Percentiles rank a stretch among this genome's conserved stretches.
Evolutionary conservation across 2,113 vertebrate genomes (phyloP).

Genomic region (Dascyllus trimaculatus): DNA sequence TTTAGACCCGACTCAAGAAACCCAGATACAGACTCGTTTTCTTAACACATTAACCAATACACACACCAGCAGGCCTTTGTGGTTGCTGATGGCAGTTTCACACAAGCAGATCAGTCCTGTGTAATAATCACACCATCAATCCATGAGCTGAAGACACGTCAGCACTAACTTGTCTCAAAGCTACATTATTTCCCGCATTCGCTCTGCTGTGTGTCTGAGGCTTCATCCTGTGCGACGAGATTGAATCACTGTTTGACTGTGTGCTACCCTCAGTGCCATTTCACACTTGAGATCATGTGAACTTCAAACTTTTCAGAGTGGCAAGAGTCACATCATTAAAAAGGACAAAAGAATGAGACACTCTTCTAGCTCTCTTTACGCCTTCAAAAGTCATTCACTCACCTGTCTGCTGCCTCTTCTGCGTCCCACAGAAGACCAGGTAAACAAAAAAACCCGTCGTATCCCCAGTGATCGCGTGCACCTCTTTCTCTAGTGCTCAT

Average conservation of each 20-base stretch:
- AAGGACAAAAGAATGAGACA: background rate
- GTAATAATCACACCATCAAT: background rate
- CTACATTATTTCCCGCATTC: background rate
- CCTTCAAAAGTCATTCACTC: conserved; percentile 15
- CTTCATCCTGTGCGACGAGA: background rate
- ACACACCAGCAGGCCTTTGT: background rate
- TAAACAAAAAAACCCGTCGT: conserved; percentile 3
- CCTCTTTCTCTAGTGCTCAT: conserved; percentile 31
- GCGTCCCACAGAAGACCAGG: conserved; percentile 68
- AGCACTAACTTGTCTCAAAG: background rate
- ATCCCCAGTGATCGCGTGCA: conserved; percentile 17
- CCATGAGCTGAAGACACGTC: conserved; percentile 10
- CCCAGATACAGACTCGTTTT: background rate
- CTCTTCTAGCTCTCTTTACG: background rate
- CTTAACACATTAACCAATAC: background rate
- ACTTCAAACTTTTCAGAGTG: background rate
- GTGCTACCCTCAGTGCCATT: background rate
- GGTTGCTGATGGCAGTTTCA: background rate
- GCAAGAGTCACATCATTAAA: background rate
- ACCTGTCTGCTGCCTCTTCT: conserved; percentile 75
- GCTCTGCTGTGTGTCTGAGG: background rate
- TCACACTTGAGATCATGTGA: background rate
- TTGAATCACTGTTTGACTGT: background rate
- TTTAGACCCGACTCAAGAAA: conserved; percentile 6
- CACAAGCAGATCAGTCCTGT: background rate